Evolutionary conservation across 2,797 vertebrate genomes (phyloP), one percentile per base, ranked within the genome.

Genomic region (Loris lydekkerianus): DNA sequence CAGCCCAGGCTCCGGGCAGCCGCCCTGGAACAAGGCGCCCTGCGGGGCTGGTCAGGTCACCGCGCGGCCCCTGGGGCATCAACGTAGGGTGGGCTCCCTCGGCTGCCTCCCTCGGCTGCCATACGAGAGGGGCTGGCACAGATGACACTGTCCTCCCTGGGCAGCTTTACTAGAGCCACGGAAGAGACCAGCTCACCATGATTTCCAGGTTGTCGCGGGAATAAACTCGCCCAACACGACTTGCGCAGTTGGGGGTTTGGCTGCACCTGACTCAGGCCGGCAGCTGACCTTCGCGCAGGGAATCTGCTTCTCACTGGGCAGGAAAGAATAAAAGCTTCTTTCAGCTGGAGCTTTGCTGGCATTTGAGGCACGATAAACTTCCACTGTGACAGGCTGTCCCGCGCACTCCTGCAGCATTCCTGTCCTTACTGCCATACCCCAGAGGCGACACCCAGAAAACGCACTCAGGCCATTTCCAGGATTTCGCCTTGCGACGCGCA

Each of bases 401-500:
- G 46, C 70, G 11, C 29, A 1, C 14, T 31, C 76, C 6, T 29
- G 8, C 4, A 0, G 7, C 3, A 0, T 11, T 46, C 31, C 58
- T 31, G 4, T 13, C 29, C 4, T 23, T 23, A 31, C 14, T 7
- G 7, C 40, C 0, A 0, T 11, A 9, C 5, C 37, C 23, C 3
- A 20, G 58, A 20, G 34, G 56, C 8, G 20, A 46, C 37, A 6
- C 7, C 14, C 25, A 20, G 65, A 27, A 1, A 43, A 18, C 0
- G 0, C 1, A 3, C 61, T 21, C 2, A 0, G 3, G 0, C 1
- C 1, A 0, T 10, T 20, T 6, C 25, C 2, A 43, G 21, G 40
- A 1, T 4, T 77, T 18, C 13, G 18, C 18, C 1, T 61, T 17
- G 0, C 3, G 5, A 7, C 0, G 7, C 2, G 4, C 2, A 10